Conservation (phyloP, 2,797 vertebrate species). For the Brachyalestes nurse region DNA sequence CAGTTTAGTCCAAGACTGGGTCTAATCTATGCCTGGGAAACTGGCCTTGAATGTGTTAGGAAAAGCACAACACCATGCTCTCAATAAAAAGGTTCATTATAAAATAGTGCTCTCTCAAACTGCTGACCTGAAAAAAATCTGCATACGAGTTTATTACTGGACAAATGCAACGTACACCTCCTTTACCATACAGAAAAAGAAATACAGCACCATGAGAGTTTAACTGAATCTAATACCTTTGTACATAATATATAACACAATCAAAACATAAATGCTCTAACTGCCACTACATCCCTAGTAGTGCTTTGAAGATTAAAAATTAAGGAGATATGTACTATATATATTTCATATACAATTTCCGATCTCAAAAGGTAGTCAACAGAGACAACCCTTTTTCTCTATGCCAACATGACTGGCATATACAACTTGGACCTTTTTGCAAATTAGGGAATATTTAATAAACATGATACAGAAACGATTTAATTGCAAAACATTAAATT, state of each 20-base stretch:
- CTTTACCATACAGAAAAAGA: slow-evolving; percentile 29
- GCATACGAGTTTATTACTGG: slow-evolving; percentile 15
- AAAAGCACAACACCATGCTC: neutral
- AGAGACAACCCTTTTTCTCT: slow-evolving; percentile 53
- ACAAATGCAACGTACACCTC: slow-evolving; percentile 18
- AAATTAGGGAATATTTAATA: neutral
- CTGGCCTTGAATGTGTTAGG: neutral
- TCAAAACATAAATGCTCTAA: slow-evolving; percentile 75
- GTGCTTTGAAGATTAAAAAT: slow-evolving; percentile 68
- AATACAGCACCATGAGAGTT: slow-evolving; percentile 63
- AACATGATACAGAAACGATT: neutral
- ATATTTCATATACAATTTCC: slow-evolving; percentile 58
- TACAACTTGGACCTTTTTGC: neutral
- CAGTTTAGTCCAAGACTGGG: neutral
- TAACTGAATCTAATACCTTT: slow-evolving; percentile 70
- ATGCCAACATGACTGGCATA: neutral
- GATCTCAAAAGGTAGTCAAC: slow-evolving; percentile 57
- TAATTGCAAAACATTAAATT: neutral
- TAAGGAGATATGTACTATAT: slow-evolving; percentile 67
- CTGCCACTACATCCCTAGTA: slow-evolving; percentile 70
- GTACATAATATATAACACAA: slow-evolving; percentile 83
- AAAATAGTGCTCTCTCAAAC: neutral
- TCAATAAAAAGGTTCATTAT: slow-evolving; percentile 1
- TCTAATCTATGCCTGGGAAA: neutral
- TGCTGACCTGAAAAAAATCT: slow-evolving; percentile 13